phyloP scores from a whole-genome alignment of 1,140 invertebrate genomes.

The Formica exsecta region DNA sequence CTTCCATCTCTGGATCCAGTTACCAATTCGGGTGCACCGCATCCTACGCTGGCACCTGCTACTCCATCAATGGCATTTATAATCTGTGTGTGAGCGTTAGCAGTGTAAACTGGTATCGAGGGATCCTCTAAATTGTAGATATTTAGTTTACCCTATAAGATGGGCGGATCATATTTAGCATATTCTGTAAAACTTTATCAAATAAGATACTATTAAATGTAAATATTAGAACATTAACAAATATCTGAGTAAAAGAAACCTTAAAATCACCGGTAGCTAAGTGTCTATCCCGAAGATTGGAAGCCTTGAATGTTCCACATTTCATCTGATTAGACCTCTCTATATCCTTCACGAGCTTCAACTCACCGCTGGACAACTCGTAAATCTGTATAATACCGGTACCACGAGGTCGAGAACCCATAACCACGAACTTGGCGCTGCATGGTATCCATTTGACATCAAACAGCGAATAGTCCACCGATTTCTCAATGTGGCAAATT shows the following conservation, averaged over 20 bases:
- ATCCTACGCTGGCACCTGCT: slow-evolving; percentile 93
- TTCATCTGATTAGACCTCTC: slow-evolving; percentile 95
- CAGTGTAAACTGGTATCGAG: slow-evolving; percentile 92
- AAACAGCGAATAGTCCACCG: slow-evolving; percentile 94
- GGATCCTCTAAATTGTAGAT: slow-evolving; percentile 91
- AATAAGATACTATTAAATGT: not conserved
- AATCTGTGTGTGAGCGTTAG: slow-evolving; percentile 94
- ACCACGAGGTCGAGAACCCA: slow-evolving; percentile 94
- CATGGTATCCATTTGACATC: slow-evolving; percentile 98
- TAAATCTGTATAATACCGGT: slow-evolving; percentile 96
- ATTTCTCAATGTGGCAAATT: slow-evolving; percentile 94
- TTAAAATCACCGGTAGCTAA: slow-evolving; percentile 97
- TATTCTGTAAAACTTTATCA: slow-evolving; percentile 87
- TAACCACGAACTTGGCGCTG: slow-evolving; percentile 95
- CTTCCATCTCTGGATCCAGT: slow-evolving; percentile 97
- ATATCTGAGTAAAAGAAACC: slow-evolving; percentile 80
- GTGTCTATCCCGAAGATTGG: slow-evolving; percentile 91
- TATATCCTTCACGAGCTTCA: slow-evolving; percentile 91
- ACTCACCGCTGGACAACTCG: slow-evolving; percentile 91
- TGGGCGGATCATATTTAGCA: slow-evolving; percentile 75
- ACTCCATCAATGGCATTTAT: slow-evolving; percentile 98
- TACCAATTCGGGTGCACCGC: slow-evolving; percentile 97
- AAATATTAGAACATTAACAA: not conserved
- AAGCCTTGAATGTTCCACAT: slow-evolving; percentile 97
- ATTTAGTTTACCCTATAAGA: slow-evolving; percentile 88